A percentile compares a stretch with the other conserved stretches of the same genome.
phyloP scores from a whole-genome alignment of 2,113 vertebrate genomes.

The Puffinus mauretanicus region DNA sequence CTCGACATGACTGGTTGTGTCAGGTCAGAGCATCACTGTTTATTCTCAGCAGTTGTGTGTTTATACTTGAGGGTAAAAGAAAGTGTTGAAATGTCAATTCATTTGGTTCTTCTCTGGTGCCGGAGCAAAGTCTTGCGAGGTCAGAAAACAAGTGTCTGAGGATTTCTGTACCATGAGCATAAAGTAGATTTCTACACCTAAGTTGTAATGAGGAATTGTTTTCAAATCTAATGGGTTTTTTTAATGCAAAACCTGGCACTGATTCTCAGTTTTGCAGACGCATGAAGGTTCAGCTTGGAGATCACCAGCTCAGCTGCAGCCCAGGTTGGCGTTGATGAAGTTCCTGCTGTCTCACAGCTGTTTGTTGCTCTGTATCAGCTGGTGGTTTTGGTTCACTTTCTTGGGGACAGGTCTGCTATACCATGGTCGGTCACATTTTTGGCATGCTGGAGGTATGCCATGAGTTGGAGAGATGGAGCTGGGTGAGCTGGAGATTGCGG shows the following conservation, averaged over 20 bases:
- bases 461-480: neutral
- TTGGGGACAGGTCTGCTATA: neutral
- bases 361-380: neutral
- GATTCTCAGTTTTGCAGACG: neutral
- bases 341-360: neutral
- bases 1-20: neutral
- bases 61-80: slow-evolving; percentile 12
- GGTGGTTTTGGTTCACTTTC: neutral
- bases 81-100: slow-evolving; percentile 20
- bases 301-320: neutral
- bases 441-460: neutral
- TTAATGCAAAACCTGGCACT: neutral
- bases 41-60: slow-evolving; percentile 14
- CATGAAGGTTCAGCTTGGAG: neutral
- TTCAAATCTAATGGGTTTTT: neutral
- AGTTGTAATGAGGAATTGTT: neutral
- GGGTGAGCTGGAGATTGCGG: neutral
- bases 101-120: neutral
- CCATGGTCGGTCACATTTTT: neutral
- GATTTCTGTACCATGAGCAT: neutral
- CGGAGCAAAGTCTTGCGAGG: neutral
- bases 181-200: neutral
- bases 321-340: neutral
- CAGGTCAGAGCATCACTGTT: slow-evolving; percentile 38
- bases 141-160: neutral